Percentiles rank a stretch among this genome's conserved stretches.
phyloP scores from a whole-genome alignment of 2,888 invertebrate genomes.

The Aphodius sticticus region DNA sequence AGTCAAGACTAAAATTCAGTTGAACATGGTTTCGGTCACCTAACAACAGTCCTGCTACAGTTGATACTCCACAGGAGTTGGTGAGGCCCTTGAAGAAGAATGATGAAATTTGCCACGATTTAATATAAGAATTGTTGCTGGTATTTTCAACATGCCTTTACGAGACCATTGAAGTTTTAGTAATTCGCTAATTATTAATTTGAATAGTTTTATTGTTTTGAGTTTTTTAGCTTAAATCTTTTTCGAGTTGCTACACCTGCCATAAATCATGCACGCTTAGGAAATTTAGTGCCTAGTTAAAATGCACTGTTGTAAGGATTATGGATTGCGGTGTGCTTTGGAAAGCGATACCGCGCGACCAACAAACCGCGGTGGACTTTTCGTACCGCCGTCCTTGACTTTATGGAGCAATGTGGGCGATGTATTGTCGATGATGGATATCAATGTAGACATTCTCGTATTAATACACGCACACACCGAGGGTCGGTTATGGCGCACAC shows the following conservation, averaged over 20 bases:
- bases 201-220: too few relatives aligned
- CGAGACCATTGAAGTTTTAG: too few relatives aligned
- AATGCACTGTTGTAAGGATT: background rate
- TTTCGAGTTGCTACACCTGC: background rate
- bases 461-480: background rate
- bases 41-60: too few relatives aligned
- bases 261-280: background rate
- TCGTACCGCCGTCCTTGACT: background rate
- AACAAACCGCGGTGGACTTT: background rate
- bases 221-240: too few relatives aligned
- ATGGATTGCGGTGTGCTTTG: background rate
- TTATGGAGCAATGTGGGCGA: slow-evolving; percentile 4
- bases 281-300: background rate
- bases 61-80: too few relatives aligned
- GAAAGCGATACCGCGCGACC: background rate
- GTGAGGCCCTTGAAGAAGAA: too few relatives aligned
- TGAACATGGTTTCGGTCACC: too few relatives aligned
- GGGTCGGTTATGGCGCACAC: slow-evolving; percentile 5
- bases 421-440: slow-evolving; percentile 4
- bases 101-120: too few relatives aligned
- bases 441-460: background rate
- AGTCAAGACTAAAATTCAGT: too few relatives aligned
- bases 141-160: too few relatives aligned
- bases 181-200: too few relatives aligned
- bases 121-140: too few relatives aligned